phyloP scores from a whole-genome alignment of 2,113 vertebrate species.

The Illadopsis cleaveri region DNA sequence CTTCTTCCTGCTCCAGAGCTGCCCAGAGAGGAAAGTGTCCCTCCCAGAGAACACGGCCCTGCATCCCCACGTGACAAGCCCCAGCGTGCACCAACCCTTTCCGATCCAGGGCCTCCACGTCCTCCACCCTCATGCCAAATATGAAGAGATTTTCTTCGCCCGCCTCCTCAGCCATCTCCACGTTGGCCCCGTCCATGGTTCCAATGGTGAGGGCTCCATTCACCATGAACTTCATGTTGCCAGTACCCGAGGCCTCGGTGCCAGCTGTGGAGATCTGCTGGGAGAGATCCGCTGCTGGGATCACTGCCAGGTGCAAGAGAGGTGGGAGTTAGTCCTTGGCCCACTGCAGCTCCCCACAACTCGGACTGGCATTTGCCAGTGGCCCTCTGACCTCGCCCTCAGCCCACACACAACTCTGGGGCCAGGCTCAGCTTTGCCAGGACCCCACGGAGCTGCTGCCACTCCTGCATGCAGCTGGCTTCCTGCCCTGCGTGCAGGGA shows the following conservation, averaged over 20 bases:
- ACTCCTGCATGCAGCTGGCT: background rate
- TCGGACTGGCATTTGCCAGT: background rate
- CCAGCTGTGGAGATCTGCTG: slow-evolving; percentile 92
- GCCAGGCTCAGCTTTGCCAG: background rate
- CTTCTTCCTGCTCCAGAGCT: background rate
- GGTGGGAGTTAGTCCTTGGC: background rate
- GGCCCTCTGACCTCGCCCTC: background rate
- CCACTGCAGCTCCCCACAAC: background rate
- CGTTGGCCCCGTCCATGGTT: slow-evolving; percentile 89
- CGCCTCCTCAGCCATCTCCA: slow-evolving; percentile 91
- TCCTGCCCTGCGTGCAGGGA: background rate
- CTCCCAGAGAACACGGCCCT: background rate
- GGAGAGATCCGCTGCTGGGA: slow-evolving; percentile 86
- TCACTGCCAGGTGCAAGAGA: slow-evolving; percentile 71
- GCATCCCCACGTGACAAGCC: background rate
- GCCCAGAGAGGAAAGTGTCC: background rate
- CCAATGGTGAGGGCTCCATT: slow-evolving; percentile 91
- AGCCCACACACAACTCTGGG: background rate
- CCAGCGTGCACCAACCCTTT: slow-evolving; percentile 72
- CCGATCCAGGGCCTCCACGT: slow-evolving; percentile 81
- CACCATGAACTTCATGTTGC: slow-evolving; percentile 96
- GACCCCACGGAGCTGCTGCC: background rate
- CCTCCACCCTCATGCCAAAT: slow-evolving; percentile 86
- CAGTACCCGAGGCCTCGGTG: slow-evolving; percentile 88
- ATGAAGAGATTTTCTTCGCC: slow-evolving; percentile 90